Conservation (phyloP, 2,113 vertebrate species). For the Grus americana region DNA sequence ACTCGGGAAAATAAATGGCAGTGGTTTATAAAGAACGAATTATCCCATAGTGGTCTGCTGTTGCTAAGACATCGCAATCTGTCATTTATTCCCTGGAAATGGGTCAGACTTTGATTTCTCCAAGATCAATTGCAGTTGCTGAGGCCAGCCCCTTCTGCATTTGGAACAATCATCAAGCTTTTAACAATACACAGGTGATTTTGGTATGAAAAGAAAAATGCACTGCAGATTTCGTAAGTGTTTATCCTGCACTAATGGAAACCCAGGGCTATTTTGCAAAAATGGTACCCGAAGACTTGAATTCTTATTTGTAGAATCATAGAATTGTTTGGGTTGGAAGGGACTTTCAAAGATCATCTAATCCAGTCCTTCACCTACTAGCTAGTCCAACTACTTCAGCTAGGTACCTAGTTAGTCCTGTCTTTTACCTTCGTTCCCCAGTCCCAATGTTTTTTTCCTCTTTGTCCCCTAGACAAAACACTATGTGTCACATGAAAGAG, state of each 20-base stretch:
- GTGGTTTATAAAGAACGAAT: background rate
- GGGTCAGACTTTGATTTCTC: background rate
- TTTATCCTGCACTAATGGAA: background rate
- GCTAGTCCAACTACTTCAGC: background rate
- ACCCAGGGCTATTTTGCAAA: background rate
- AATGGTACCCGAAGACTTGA: background rate
- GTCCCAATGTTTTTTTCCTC: rapidly evolving
- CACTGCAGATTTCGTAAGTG: background rate
- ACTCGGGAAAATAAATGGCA: background rate
- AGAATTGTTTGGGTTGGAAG: background rate
- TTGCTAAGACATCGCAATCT: background rate
- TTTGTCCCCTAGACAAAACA: background rate
- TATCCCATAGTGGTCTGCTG: background rate
- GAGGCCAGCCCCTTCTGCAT: background rate
- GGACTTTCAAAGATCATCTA: background rate
- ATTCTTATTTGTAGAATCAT: background rate
- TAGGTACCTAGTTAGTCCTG: background rate
- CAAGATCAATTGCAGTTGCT: background rate
- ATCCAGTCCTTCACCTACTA: background rate
- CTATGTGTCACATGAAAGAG: background rate
- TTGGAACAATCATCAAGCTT: background rate
- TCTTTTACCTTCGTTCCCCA: background rate
- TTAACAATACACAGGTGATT: background rate
- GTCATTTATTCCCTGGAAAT: background rate
- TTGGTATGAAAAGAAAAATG: background rate